Base-by-base conservation (phyloP, 2,888 invertebrate species). In the Xanthostigma xanthostigma region DNA sequence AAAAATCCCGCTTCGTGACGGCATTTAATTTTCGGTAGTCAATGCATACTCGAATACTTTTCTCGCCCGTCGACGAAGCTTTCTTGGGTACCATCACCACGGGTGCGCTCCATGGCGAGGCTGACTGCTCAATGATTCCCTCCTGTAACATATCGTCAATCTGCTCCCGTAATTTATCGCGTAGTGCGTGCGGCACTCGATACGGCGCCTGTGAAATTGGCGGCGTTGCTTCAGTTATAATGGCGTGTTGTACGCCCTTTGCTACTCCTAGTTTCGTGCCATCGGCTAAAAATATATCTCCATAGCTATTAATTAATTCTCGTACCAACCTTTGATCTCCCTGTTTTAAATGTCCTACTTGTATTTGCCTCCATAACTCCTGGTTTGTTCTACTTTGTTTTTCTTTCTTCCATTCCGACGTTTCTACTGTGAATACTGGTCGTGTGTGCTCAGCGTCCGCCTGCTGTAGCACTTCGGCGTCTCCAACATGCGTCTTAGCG, bases 11-110 rank as follows among this genome's bases (percentile, higher is more conserved):
- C 17, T 49, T 51, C 8, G 52, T 58, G 1, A 57, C 50, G 1
- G 43, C 49, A 40, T 60, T 60, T 11, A 57, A 40, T 39, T 50
- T 44, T 8, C 54, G 50, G 49, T 49, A 58, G 41, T 60, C 55
- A 0, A 58, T 51, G 9, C 56, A 57, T 34, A 63, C 54, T 10
- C 60, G 41, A 11, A 36, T 53, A 39, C 52, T 53, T 2, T 46
- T 41, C 1, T 48, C 47, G n/a, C 55, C 55, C 36, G 50, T 49
- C 1, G 49, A 51, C 2, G 38, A 12, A 50, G 60, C 59, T 43
- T 58, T 58, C 52, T 64, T 68, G 27, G 49, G 51, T 1, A 63
- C 61, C n/a, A 67, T 13, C 2, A 63, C 61, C 3, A 60, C 56
- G 0, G 63, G 64, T 6, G 57, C 53, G 11, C 56, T 50, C 60